Conservation (phyloP, 2,797 vertebrate species). For the Australoheros facetus region DNA sequence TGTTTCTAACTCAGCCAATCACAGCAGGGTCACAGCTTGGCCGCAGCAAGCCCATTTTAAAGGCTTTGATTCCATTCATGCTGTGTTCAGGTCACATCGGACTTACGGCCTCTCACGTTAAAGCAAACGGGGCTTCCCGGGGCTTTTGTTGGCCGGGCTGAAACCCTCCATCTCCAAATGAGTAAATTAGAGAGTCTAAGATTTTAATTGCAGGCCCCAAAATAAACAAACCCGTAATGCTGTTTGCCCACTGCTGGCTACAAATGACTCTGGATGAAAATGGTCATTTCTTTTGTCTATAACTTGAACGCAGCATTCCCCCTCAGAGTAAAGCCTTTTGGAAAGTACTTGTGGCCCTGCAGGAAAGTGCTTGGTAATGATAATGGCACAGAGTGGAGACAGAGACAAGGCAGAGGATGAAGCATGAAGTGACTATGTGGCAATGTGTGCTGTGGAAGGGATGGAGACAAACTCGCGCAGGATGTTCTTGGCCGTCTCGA, state of each 20-base stretch:
- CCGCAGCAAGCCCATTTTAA: constrained; percentile 25
- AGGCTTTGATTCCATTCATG: constrained; percentile 2
- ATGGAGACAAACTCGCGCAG: constrained; percentile 96
- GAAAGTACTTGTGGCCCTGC: constrained; percentile 38
- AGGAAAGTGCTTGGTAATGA: constrained; percentile 62
- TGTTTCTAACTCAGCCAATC: neutral
- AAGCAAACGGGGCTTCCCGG: neutral
- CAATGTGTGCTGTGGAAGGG: constrained; percentile 90
- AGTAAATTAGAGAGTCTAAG: constrained; percentile 22
- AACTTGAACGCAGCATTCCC: constrained; percentile 36
- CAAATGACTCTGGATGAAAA: constrained; percentile 10
- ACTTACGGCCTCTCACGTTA: neutral
- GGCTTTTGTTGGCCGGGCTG: neutral
- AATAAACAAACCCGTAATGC: neutral
- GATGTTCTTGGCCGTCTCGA: constrained; percentile 98
- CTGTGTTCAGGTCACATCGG: constrained; percentile 45
- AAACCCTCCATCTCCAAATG: constrained; percentile 2
- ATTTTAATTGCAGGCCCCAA: neutral
- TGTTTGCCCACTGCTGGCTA: neutral
- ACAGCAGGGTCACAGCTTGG: constrained; percentile 31
- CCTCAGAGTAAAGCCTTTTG: constrained; percentile 13
- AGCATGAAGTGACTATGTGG: constrained; percentile 86
- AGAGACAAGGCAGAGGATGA: constrained; percentile 13
- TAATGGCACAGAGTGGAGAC: constrained; percentile 65
- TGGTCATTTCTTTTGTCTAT: neutral